phyloP scores from a whole-genome alignment of 2,888 invertebrate genomes.

The Cactoblastis cactorum region DNA sequence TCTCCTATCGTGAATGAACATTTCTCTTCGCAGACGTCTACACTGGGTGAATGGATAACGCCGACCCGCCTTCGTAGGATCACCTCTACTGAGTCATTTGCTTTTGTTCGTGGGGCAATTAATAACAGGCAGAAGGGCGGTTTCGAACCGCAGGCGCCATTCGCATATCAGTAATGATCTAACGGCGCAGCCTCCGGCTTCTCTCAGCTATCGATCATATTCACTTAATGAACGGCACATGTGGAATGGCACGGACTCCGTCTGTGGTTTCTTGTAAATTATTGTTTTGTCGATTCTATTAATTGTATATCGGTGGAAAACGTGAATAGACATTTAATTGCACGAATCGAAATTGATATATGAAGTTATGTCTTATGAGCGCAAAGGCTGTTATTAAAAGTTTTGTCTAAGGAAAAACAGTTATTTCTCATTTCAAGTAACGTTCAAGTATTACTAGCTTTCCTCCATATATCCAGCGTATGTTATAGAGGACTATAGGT shows the following conservation, averaged over 20 bases:
- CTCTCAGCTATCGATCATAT: slow-evolving; percentile 62
- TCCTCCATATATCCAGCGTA: neutral
- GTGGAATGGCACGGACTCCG: slow-evolving; percentile 34
- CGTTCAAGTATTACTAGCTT: neutral
- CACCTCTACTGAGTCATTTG: slow-evolving; percentile 78
- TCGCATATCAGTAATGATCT: slow-evolving; percentile 74
- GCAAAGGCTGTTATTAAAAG: neutral
- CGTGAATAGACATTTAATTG: slow-evolving; percentile 7
- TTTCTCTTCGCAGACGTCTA: slow-evolving; percentile 77
- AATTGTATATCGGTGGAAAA: slow-evolving; percentile 21
- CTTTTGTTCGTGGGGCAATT: slow-evolving; percentile 77
- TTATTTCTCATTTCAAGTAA: neutral
- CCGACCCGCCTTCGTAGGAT: slow-evolving; percentile 72
- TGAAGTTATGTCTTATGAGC: slow-evolving; percentile 9
- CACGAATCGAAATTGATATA: slow-evolving; percentile 12
- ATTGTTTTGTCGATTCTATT: slow-evolving; percentile 25
- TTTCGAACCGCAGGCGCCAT: slow-evolving; percentile 66
- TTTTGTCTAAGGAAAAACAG: slow-evolving; percentile 6
- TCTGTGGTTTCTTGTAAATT: slow-evolving; percentile 19
- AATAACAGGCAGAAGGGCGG: slow-evolving; percentile 75
- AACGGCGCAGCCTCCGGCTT: slow-evolving; percentile 48
- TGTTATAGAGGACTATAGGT: neutral
- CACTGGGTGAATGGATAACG: slow-evolving; percentile 74
- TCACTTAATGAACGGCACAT: slow-evolving; percentile 49
- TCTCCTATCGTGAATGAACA: slow-evolving; percentile 77